Percentiles rank a stretch among this genome's conserved stretches.
phyloP scores from a whole-genome alignment of 2,797 vertebrate genomes.

The Nannoperca australis region DNA sequence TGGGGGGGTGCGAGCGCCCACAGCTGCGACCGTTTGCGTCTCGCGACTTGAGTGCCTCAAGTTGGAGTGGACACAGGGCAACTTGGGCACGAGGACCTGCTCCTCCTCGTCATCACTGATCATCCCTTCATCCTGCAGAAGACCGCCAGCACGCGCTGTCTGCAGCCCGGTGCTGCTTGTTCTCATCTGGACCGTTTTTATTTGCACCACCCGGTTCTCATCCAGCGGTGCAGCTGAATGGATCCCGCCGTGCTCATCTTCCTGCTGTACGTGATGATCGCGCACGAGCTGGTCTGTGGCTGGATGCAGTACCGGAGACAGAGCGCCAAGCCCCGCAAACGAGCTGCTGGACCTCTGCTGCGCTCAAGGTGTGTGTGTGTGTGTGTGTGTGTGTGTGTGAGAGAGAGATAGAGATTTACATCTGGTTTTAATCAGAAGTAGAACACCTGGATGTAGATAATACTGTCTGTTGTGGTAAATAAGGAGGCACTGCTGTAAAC shows the following conservation, averaged over 20 bases:
- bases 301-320: slow-evolving; percentile 90
- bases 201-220: not conserved
- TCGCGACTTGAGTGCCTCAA: slow-evolving; percentile 38
- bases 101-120: not conserved
- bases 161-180: not conserved
- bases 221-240: slow-evolving; percentile 76
- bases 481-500: not conserved
- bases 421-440: not conserved
- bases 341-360: slow-evolving; percentile 80
- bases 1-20: slow-evolving; percentile 30
- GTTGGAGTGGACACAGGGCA: slow-evolving; percentile 44
- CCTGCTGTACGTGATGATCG: slow-evolving; percentile 91
- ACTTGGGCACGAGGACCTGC: slow-evolving; percentile 31
- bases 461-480: not conserved
- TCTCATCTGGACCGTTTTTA: slow-evolving; percentile 12
- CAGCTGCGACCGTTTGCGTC: slow-evolving; percentile 12
- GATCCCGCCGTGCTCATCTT: slow-evolving; percentile 92
- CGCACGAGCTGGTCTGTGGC: slow-evolving; percentile 91
- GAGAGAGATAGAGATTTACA: not conserved
- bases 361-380: slow-evolving; percentile 80
- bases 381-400: not conserved
- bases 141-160: not conserved
- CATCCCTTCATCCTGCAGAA: not conserved
- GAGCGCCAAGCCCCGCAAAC: slow-evolving; percentile 83
- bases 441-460: not conserved